Evolutionary conservation across 2,888 invertebrate genomes (phyloP), one percentile per base, ranked within the genome.

Genomic region (Carcina quercana): DNA sequence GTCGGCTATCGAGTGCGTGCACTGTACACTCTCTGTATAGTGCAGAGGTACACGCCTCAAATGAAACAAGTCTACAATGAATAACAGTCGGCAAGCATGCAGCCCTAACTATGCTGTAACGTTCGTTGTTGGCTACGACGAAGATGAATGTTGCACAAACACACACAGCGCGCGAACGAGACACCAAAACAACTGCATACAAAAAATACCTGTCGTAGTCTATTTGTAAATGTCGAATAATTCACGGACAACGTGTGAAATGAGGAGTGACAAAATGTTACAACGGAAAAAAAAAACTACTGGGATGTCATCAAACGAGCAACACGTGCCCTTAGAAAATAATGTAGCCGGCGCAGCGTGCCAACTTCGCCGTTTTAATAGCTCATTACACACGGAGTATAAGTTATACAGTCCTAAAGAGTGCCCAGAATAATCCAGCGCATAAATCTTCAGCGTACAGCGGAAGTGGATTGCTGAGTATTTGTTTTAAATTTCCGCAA

Each of bases 311-410:
- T 32, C 47, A 46, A 51, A 40, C 30, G 37, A 37, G 35, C 20
- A 51, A 51, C 63, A 60, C 62, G 62, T 64, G 68, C 64, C 64
- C 67, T 68, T 63, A 65, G 42, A 45, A 55, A 56, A 66, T 65
- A 53, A 51, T 59, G 51, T 45, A 54, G 49, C 42, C 38, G 45
- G 51, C 38, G 43, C 42, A 43, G 44, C 49, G 58, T 68, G 75
- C 72, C 70, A 74, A 72, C 51, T 61, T 55, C 53, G 49, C 40
- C 42, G 63, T 59, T 60, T 67, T 70, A 70, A 70, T 72, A 69
- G 65, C 63, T 67, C 61, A 65, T 65, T 66, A 68, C 54, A 58
- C 41, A 36, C 42, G 35, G 44, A 53, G 47, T 54, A 58, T 59
- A 66, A 63, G 58, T 66, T 64, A 55, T 55, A 49, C 45, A 56